Base-by-base conservation (phyloP, 2,888 invertebrate genomes). In the Cephus nigrinus region DNA sequence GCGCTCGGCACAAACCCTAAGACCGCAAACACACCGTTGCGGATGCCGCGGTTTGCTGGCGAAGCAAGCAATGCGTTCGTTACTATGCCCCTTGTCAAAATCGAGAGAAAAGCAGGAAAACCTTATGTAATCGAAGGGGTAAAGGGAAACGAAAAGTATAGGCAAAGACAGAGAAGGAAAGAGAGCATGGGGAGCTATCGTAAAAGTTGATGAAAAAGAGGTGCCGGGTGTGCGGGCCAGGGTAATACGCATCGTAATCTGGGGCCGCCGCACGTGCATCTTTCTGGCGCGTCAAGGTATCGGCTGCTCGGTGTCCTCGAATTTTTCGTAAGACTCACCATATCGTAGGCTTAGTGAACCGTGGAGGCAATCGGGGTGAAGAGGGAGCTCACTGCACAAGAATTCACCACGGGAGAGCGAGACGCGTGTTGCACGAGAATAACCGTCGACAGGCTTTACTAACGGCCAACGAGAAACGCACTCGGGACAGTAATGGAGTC, bases 391-490 rank as follows among this genome's bases (percentile, higher is more conserved):
- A 55, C 55, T 55, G 77, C 36, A 73, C 36, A 75, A 75, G 74
- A 33, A 31, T 33, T 69, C 69, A 12, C 33, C 78, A 73, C 76
- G 80, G 75, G 71, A 76, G 73, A 69, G 78, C 36, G 23, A 73
- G 40, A 30, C 72, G 72, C 55, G 71, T 36, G 76, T 35, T 35
- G 36, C 32, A 30, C 74, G 30, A 33, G 74, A 11, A 74, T 75
- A 80, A 33, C 36, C 73, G 75, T 72, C 69, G 80, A 78, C 81
- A 86, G 92, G 91, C 92, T 91, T 92, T 79, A 69, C 83, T 84
- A 82, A 84, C 86, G 88, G 86, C 91, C 89, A 91, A 89, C 87
- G 89, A 87, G 87, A 90, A 89, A 89, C 90, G 87, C 90, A 90
- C 89, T 90, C 89, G 84, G 84, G 81, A 87, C 87, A 89, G 90